Conservation (phyloP, 2,888 invertebrate genomes). For the Galeopsomyia nigrocyanea region DNA sequence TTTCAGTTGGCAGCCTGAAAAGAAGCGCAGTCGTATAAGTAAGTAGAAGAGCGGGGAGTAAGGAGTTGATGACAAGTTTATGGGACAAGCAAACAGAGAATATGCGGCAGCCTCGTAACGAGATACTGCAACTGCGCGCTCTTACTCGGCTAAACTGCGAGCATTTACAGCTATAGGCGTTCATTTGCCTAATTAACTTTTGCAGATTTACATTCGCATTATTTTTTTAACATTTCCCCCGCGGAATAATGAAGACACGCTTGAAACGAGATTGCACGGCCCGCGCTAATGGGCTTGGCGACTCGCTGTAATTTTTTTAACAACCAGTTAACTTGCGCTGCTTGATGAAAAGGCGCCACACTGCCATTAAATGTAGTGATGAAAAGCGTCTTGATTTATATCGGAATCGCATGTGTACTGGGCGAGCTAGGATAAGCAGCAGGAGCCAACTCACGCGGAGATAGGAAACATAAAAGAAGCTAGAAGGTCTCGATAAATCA, state of each 20-base stretch:
- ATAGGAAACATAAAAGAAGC: constrained; percentile 22
- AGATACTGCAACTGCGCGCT: neutral
- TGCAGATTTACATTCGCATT: constrained; percentile 21
- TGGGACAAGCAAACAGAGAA: neutral
- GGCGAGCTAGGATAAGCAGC: constrained; percentile 11
- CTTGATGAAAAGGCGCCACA: no score
- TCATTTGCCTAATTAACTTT: constrained; percentile 21
- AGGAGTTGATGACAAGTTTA: constrained; percentile 1
- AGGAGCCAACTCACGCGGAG: constrained; percentile 13
- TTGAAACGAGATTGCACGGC: constrained; percentile 1
- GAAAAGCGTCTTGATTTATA: neutral
- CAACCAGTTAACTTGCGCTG: no score
- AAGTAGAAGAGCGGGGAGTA: neutral
- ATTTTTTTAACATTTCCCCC: constrained; percentile 6
- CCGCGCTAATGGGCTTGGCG: no score
- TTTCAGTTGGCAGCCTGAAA: no score
- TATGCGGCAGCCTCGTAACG: neutral
- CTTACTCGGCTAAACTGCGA: neutral
- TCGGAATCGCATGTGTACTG: neutral
- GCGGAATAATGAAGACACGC: neutral
- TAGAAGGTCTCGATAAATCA: constrained; percentile 10
- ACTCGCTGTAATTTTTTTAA: no score
- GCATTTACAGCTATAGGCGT: constrained; percentile 3
- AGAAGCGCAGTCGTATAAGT: neutral
- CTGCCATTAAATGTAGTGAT: no score